These are phyloP conservation scores for Yponomeuta cagnagella DNA, from an alignment of 2,888 invertebrate species.

Conservation along the genomic window DNA sequence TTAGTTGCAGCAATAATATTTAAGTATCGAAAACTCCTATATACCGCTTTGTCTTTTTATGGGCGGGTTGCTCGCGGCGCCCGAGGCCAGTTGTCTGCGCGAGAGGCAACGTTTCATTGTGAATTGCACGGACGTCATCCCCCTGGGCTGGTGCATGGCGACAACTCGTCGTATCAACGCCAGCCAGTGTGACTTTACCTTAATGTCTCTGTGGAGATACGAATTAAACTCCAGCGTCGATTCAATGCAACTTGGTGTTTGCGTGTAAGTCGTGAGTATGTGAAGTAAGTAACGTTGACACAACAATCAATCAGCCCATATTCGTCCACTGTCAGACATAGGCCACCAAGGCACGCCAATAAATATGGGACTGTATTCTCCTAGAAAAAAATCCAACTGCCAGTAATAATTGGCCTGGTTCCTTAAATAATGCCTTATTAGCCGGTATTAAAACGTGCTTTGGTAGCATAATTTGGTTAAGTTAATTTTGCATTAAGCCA, in stretches of 20 bases:
- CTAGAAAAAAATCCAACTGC: too few relatives aligned
- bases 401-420: not conserved
- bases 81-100: not conserved
- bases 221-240: not conserved
- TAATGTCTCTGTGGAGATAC: not conserved
- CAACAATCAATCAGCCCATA: too few relatives aligned
- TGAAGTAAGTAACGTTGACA: too few relatives aligned
- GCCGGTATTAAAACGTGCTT: not conserved
- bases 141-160: not conserved
- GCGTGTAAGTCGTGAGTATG: too few relatives aligned
- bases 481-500: constrained; percentile 59
- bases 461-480: constrained; percentile 5
- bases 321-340: too few relatives aligned
- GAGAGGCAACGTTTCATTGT: not conserved
- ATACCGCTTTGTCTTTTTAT: not conserved
- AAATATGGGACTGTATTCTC: too few relatives aligned
- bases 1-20: not conserved
- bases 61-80: not conserved
- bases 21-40: not conserved
- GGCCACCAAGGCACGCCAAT: too few relatives aligned
- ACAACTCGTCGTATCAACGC: not conserved
- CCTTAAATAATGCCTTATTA: constrained; percentile 12
- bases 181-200: not conserved
- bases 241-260: not conserved
- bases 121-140: not conserved